These are phyloP conservation scores for Chloroceryle aenea DNA, from an alignment of 2,113 vertebrate species.

Conservation along the genomic window DNA sequence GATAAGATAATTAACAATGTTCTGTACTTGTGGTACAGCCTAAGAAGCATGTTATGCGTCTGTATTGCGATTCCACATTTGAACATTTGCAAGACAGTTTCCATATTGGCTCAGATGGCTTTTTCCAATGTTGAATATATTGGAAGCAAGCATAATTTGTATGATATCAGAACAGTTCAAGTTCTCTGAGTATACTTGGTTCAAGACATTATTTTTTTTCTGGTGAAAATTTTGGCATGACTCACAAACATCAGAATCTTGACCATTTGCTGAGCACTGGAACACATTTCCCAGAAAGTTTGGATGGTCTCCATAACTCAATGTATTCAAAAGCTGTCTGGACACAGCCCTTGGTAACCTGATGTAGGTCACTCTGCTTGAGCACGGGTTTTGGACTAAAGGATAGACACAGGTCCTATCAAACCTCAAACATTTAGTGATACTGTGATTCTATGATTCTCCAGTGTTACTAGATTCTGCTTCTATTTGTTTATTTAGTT, in stretches of 20 bases:
- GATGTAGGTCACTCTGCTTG: background rate
- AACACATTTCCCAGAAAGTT: background rate
- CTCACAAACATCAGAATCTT: background rate
- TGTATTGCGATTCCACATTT: background rate
- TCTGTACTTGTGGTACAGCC: background rate
- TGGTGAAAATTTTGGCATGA: background rate
- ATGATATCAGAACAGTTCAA: background rate
- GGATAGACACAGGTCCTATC: background rate
- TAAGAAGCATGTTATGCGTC: background rate
- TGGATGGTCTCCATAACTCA: background rate
- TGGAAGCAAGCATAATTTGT: background rate
- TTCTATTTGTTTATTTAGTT: background rate
- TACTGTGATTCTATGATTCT: background rate
- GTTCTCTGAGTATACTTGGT: background rate
- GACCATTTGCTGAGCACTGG: background rate
- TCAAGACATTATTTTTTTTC: background rate
- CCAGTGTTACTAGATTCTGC: accelerated
- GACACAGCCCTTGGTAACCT: background rate
- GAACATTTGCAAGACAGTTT: background rate
- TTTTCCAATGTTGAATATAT: background rate
- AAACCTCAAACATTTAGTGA: background rate
- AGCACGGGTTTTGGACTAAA: accelerated
- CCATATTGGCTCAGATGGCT: background rate
- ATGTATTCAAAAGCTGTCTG: background rate
- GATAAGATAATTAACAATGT: background rate